Conservation (phyloP, 2,113 vertebrate species). For the Tautogolabrus adspersus region DNA sequence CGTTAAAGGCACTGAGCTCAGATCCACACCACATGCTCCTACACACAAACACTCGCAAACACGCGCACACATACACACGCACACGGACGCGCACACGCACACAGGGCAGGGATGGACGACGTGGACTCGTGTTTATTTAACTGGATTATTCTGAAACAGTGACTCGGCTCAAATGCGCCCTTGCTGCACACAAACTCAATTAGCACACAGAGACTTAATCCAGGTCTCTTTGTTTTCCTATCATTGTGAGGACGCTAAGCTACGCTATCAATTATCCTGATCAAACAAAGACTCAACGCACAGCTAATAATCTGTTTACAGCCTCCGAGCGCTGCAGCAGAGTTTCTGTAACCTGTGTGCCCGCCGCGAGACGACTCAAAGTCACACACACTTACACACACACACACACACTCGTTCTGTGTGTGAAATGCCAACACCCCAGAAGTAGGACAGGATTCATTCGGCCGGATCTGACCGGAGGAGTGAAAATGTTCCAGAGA, state of each 20-base stretch:
- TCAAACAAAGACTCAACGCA: constrained; percentile 74
- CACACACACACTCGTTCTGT: neutral
- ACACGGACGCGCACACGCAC: too few relatives aligned
- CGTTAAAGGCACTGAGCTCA: too few relatives aligned
- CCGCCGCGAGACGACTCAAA: constrained; percentile 43
- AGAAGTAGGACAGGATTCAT: neutral
- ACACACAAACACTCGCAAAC: too few relatives aligned
- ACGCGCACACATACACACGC: neutral
- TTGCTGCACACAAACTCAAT: constrained; percentile 51
- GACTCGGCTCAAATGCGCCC: neutral
- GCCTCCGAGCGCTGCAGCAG: constrained; percentile 40
- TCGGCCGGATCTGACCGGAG: neutral
- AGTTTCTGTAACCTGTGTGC: constrained; percentile 38
- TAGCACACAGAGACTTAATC: constrained; percentile 46
- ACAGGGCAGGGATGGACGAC: constrained; percentile 3
- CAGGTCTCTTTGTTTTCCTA: constrained; percentile 11
- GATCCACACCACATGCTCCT: too few relatives aligned
- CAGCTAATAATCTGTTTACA: constrained; percentile 70
- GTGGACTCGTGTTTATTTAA: constrained; percentile 29
- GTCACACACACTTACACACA: too few relatives aligned
- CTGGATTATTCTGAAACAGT: constrained; percentile 41
- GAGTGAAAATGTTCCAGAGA: neutral
- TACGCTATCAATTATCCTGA: constrained; percentile 77
- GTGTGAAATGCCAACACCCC: constrained; percentile 3
- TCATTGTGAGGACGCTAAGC: constrained; percentile 46